These are phyloP conservation scores for Bombylius discolor DNA, from an alignment of 2,888 invertebrate species.

Conservation along the genomic window DNA sequence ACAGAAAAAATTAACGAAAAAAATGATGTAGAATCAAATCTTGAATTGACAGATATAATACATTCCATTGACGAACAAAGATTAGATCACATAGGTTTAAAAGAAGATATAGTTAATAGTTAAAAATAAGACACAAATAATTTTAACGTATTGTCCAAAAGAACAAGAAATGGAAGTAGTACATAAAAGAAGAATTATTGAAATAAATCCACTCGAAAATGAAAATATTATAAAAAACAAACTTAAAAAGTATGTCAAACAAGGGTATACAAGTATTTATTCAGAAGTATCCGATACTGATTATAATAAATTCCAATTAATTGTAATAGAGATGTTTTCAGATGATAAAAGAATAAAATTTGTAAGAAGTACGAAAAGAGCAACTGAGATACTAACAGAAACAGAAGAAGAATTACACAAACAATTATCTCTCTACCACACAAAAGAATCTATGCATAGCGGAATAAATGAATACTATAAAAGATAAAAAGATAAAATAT, in stretches of 20 bases:
- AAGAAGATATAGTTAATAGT: no score
- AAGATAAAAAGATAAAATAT: constrained; percentile 1
- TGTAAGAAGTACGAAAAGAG: constrained; percentile 5
- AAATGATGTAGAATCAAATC: no score
- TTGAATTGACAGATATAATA: no score
- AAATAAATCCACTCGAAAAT: constrained; percentile 8
- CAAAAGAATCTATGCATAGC: constrained; percentile 5
- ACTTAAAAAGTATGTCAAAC: constrained; percentile 5
- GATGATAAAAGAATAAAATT: constrained; percentile 6
- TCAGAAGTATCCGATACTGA: constrained; percentile 10
- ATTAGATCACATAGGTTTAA: background rate
- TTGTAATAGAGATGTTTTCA: constrained; percentile 10
- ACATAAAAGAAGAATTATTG: constrained; percentile 9
- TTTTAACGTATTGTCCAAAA: constrained; percentile 5
- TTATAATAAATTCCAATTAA: constrained; percentile 11
- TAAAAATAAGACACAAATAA: constrained; percentile 6
- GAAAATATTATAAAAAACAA: constrained; percentile 6
- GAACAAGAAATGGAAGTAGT: constrained; percentile 2
- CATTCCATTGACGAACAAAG: background rate
- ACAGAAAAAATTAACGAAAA: no score
- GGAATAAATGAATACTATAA: constrained; percentile 6
- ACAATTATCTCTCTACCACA: background rate
- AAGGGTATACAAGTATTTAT: constrained; percentile 10
- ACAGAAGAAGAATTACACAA: background rate
- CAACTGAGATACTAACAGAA: background rate